Evolutionary conservation across 1,140 invertebrate species (phyloP), one percentile per base, ranked within the genome.

Genomic region (Calephelis nemesis): DNA sequence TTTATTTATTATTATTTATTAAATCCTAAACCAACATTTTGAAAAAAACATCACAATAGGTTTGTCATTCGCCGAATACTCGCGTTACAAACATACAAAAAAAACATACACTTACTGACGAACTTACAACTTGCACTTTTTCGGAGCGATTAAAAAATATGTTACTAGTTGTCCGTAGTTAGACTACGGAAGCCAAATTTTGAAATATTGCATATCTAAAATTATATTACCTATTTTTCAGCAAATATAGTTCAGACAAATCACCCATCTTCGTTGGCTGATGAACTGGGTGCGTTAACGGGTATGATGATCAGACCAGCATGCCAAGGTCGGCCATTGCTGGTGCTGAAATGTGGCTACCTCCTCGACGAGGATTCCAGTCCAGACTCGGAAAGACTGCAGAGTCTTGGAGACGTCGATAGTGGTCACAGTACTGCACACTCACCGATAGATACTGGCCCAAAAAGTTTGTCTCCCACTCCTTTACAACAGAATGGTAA

Each of bases 401-500:
- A 96, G 68, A 95, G 95, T 75, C 84, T 94, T 4, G 94, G 94
- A 11, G 95, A 96, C 85, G 94, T 95, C 11, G 97, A 98, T 79
- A 98, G 97, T 72, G 97, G 97, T 7, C 96, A 98, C 87, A 97
- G 96, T 63, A 97, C 97, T 1, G 96, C 96, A 39, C 97, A 98
- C 86, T 97, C 97, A 0, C 97, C 97, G 0, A 94, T 94, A 9
- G 97, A 98, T 79, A 95, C 94, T 45, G 95, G 95, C 2, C 94
- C 95, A 13, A 97, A 97, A 91, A 97, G 96, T 73, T 94, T 96
- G 83, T 97, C 97, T 8, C 97, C 96, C 1, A 87, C 93, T 9
- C 90, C 93, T 52, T 85, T 93, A 63, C 89, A 80, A 75, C 92
- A 79, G 82, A 92, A 79, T 85, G 88, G 89, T 89, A 73, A 69